phyloP scores from a whole-genome alignment of 1,140 invertebrate species.

The Listronotus oregonensis region DNA sequence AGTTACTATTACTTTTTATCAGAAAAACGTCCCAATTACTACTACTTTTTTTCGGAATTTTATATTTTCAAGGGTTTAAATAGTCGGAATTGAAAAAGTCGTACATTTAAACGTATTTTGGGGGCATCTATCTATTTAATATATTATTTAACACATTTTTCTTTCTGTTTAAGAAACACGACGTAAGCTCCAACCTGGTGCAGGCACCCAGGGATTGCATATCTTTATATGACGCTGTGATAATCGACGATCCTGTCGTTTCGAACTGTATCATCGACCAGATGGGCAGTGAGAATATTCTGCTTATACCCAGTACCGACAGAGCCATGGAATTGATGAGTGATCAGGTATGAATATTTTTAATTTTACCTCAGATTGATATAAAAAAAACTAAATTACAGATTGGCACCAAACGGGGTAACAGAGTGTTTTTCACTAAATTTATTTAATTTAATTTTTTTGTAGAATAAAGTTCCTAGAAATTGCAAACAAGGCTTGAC shows the following conservation, averaged over 20 bases:
- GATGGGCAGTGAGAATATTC: slow-evolving; percentile 68
- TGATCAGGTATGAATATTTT: slow-evolving; percentile 43
- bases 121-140: too few species aligned
- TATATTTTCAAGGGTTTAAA: too few species aligned
- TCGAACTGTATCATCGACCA: slow-evolving; percentile 87
- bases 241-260: slow-evolving; percentile 75
- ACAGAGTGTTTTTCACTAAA: background rate
- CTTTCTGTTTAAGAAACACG: slow-evolving; percentile 57
- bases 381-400: too few species aligned
- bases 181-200: slow-evolving; percentile 59
- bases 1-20: too few species aligned
- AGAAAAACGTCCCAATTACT: too few species aligned
- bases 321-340: slow-evolving; percentile 69
- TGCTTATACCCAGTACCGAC: slow-evolving; percentile 69
- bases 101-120: too few species aligned
- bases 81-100: too few species aligned
- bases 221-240: slow-evolving; percentile 72
- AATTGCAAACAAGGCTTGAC: slow-evolving; percentile 70
- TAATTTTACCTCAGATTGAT: too few species aligned
- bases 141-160: background rate
- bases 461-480: slow-evolving; percentile 60
- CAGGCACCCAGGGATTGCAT: slow-evolving; percentile 50
- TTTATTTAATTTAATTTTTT: background rate
- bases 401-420: too few species aligned
- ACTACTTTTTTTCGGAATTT: too few species aligned